Base-by-base conservation (phyloP, 2,888 invertebrate genomes). In the Ochropleura plecta region DNA sequence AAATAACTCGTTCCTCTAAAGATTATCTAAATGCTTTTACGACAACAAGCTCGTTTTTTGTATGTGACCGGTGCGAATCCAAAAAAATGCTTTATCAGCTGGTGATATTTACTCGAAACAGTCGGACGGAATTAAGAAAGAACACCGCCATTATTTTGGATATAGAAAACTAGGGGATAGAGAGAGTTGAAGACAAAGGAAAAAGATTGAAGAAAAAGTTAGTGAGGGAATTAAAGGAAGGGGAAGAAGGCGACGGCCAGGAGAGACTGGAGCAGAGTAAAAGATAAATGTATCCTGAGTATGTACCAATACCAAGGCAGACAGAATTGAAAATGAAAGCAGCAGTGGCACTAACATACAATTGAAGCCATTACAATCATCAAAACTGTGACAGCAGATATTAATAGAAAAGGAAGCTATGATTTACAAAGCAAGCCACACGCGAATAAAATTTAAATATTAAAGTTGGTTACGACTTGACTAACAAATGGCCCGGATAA, bases 401-500 rank as follows among this genome's bases (percentile, higher is more conserved):
- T 3, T 48, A 76, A 62, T 72, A 77, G 48, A 80, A 76, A 78
- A 87, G 85, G 88, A 87, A 88, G 85, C 71, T 65, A 80, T 86
- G 73, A 75, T 65, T 87, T 81, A 77, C 71, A 80, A 76, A 73
- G 57, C 72, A 72, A 73, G 53, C 73, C 59, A 73, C 68, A 68
- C 65, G 62, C 65, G 75, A 86, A 86, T 86, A 78, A 64, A 70
- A 88, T 86, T 83, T 86, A 63, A 88, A 84, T 84, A 85, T 78
- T 86, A 72, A 78, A 86, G 81, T 88, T 81, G 88, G 81, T 82
- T 83, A 82, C 84, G 86, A 84, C 82, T 60, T 83, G 92, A 90
- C 92, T 94, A 92, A 92, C 92, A 92, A 92, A 92, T 92, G 85
- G 87, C 76, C 86, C 86, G 91, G 92, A 92, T 93, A 85, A 93